Conservation (phyloP, 2,888 invertebrate genomes). For the Ferdinandea cuprea region DNA sequence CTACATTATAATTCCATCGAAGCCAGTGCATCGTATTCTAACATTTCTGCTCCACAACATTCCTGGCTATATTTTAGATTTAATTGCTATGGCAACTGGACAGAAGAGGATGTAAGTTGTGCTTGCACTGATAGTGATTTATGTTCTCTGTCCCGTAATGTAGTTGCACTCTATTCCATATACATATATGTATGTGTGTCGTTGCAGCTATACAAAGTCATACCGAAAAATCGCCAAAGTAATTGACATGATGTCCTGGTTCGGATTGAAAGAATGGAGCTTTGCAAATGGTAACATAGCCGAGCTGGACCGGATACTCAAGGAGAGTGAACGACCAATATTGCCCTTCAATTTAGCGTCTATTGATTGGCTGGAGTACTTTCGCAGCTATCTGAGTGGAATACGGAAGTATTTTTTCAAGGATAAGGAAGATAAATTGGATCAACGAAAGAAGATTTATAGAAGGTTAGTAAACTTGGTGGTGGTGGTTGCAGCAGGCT, state of each 20-base stretch:
- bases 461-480: constrained; percentile 78
- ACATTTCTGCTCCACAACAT: constrained; percentile 82
- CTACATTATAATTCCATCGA: constrained; percentile 83
- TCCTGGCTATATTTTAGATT: constrained; percentile 83
- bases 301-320: constrained; percentile 80
- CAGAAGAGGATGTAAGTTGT: constrained; percentile 83
- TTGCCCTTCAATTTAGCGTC: constrained; percentile 85
- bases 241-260: constrained; percentile 83
- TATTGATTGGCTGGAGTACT: constrained; percentile 88
- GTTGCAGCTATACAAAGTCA: constrained; percentile 80
- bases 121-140: constrained; percentile 65
- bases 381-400: constrained; percentile 87
- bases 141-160: constrained; percentile 34
- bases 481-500: constrained; percentile 60
- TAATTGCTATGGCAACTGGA: constrained; percentile 82
- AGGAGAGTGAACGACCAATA: constrained; percentile 77
- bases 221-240: constrained; percentile 82
- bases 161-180: constrained; percentile 26
- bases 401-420: constrained; percentile 88
- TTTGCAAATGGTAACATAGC: constrained; percentile 82
- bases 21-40: constrained; percentile 81
- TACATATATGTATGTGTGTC: constrained; percentile 5
- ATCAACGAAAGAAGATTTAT: constrained; percentile 81
- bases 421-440: constrained; percentile 85
- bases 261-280: constrained; percentile 82